These are phyloP conservation scores for Cyphomyrmex costatus DNA, from an alignment of 1,140 invertebrate species.

Conservation along the genomic window DNA sequence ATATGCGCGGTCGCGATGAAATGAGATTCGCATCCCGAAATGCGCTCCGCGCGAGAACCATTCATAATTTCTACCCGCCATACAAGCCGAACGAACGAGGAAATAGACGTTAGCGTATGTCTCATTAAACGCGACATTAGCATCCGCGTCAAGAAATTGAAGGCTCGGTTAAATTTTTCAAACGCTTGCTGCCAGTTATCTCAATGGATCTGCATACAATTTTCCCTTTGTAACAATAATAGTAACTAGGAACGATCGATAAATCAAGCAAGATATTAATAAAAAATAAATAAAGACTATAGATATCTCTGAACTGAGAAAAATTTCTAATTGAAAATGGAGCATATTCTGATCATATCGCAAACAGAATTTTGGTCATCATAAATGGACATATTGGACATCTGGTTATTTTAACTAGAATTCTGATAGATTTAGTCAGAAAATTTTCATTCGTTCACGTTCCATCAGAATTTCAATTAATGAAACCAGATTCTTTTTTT, in stretches of 20 bases:
- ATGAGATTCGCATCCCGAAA: conserved; percentile 52
- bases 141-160: conserved; percentile 32
- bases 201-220: not conserved
- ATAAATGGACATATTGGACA: too few relatives aligned
- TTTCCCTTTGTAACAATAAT: not conserved
- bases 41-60: conserved; percentile 5
- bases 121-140: conserved; percentile 41
- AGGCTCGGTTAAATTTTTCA: conserved; percentile 19
- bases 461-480: too few relatives aligned
- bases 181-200: not conserved
- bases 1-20: conserved; percentile 20
- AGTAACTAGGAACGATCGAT: not conserved
- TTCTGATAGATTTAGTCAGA: too few relatives aligned
- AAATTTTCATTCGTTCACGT: too few relatives aligned
- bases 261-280: not conserved
- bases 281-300: not conserved
- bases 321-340: too few relatives aligned
- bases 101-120: conserved; percentile 9
- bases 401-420: too few relatives aligned
- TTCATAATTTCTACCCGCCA: conserved; percentile 52
- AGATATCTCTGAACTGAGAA: too few relatives aligned
- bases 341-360: too few relatives aligned
- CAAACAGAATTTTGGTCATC: too few relatives aligned
- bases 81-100: not conserved
- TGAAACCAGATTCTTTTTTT: too few relatives aligned